A percentile compares a stretch with the other conserved stretches of the same genome.
Conservation (phyloP, 1,140 invertebrate species). For the Arctopsyche grandis region DNA sequence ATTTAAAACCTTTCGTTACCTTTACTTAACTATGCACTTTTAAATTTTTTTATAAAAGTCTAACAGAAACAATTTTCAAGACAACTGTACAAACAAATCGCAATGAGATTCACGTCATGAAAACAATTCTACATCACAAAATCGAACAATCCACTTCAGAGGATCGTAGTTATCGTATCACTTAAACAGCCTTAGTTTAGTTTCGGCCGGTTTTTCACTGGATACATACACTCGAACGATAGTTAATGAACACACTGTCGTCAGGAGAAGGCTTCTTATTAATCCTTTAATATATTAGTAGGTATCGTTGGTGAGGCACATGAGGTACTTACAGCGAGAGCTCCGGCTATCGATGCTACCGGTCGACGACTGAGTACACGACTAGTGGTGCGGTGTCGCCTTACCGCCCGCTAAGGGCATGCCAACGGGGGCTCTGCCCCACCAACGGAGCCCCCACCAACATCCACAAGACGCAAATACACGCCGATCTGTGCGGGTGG, state of each 20-base stretch:
- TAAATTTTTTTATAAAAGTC: no score
- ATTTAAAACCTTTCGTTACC: no score
- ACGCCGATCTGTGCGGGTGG: neutral
- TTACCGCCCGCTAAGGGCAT: constrained; percentile 54
- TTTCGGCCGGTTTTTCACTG: no score
- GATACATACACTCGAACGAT: neutral
- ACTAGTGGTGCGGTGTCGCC: constrained; percentile 50
- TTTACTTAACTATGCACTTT: no score
- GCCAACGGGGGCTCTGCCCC: constrained; percentile 39
- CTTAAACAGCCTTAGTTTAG: no score
- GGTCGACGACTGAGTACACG: constrained; percentile 50
- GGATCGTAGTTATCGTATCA: no score
- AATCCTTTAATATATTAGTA: neutral
- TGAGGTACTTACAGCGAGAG: constrained; percentile 52
- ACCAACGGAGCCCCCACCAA: constrained; percentile 10
- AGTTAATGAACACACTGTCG: neutral
- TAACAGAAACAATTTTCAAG: no score
- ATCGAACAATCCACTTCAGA: no score
- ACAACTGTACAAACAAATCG: no score
- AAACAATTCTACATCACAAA: no score
- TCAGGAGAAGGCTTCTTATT: neutral
- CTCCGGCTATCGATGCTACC: constrained; percentile 48
- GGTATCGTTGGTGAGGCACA: neutral
- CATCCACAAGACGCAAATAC: neutral
- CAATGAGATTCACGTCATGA: no score